Percentiles rank a stretch among this genome's conserved stretches.
Evolutionary conservation across 1,140 invertebrate species (phyloP).

Genomic region (Nephila pilipes): DNA sequence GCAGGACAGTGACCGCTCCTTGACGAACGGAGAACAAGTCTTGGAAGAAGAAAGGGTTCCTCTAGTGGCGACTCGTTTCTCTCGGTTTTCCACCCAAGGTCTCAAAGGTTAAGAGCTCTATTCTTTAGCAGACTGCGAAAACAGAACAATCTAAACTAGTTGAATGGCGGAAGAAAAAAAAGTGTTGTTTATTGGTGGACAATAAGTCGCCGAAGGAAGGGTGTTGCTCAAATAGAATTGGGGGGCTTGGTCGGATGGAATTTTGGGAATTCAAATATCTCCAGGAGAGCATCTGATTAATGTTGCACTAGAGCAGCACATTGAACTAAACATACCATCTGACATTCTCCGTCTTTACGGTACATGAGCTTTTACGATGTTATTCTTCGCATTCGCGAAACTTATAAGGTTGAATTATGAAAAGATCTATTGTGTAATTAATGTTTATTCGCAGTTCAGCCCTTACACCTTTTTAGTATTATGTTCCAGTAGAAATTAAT

Average conservation of each 20-base stretch:
- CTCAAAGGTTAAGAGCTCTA: not conserved
- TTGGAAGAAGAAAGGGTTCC: constrained; percentile 4
- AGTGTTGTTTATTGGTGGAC: not conserved
- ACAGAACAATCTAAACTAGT: constrained; percentile 4
- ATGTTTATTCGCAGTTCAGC: no score
- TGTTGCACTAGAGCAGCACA: no score
- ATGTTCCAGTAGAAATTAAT: no score
- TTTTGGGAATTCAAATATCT: not conserved
- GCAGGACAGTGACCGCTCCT: constrained; percentile 8
- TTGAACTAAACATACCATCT: no score
- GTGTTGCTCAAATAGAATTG: not conserved
- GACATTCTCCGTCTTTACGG: no score
- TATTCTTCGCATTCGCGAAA: no score
- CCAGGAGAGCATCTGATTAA: not conserved
- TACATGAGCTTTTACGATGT: no score
- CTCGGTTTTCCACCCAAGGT: not conserved
- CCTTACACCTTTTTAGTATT: no score
- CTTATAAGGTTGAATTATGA: no score
- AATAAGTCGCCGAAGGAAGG: not conserved
- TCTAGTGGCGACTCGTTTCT: not conserved
- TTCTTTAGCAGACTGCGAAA: not conserved
- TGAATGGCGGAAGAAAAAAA: not conserved
- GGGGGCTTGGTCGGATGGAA: not conserved
- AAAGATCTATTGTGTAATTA: no score
- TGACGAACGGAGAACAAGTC: not conserved